Conservation (phyloP, 2,113 vertebrate species). For the Xyliphius kryptos region DNA sequence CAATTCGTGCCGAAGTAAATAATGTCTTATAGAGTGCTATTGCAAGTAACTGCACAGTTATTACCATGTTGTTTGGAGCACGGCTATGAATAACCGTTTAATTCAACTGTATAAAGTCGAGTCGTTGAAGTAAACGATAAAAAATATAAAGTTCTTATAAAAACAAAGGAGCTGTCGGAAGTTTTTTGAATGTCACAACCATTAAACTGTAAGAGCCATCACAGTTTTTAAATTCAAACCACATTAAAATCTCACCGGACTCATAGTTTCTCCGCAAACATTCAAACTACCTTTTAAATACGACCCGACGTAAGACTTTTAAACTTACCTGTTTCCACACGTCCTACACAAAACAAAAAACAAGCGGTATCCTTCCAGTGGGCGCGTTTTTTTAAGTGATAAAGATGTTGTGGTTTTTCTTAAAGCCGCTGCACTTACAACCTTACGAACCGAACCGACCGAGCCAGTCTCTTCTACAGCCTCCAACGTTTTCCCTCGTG, state of each 20-base stretch:
- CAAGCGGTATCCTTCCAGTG: no score
- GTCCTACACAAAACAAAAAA: conserved; percentile 24
- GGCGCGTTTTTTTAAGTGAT: not conserved
- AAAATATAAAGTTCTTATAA: no score
- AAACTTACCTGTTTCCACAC: conserved; percentile 31
- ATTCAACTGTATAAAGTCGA: no score
- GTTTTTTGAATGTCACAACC: no score
- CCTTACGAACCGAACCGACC: conserved; percentile 57
- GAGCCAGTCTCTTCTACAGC: conserved; percentile 68
- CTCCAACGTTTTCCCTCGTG: conserved; percentile 56
- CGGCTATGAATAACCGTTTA: no score
- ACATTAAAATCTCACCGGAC: no score
- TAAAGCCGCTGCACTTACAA: not conserved
- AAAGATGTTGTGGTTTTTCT: not conserved
- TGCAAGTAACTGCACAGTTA: not conserved
- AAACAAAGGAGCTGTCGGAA: no score
- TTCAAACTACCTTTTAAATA: not conserved
- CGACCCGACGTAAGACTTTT: conserved; percentile 1
- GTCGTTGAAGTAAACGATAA: no score
- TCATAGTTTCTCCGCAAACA: no score
- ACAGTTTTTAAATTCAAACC: no score
- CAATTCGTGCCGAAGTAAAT: not conserved
- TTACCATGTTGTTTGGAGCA: not conserved
- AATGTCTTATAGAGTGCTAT: no score
- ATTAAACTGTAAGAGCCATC: no score